These are phyloP conservation scores for Beris morrisii DNA, from an alignment of 2,888 invertebrate genomes.

Conservation along the genomic window DNA sequence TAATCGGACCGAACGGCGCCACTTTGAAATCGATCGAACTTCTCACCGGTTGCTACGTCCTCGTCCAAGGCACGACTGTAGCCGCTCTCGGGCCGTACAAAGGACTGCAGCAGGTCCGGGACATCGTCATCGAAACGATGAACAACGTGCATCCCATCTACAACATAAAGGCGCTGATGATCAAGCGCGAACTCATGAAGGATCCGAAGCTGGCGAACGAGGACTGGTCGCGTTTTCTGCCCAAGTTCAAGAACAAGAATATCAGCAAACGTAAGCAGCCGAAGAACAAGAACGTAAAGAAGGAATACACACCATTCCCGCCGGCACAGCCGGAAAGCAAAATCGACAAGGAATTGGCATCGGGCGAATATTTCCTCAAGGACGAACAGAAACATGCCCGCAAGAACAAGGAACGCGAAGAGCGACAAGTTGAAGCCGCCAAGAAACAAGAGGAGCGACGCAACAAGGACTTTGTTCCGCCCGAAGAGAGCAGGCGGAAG, in stretches of 20 bases:
- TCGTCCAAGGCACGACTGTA: slow-evolving; percentile 97
- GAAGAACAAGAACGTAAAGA: slow-evolving; percentile 85
- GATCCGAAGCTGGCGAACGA: slow-evolving; percentile 90
- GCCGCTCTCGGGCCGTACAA: slow-evolving; percentile 94
- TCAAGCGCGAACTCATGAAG: slow-evolving; percentile 91
- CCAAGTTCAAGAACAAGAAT: slow-evolving; percentile 89
- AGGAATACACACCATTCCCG: slow-evolving; percentile 96
- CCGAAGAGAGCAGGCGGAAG: slow-evolving; percentile 60
- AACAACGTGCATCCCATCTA: slow-evolving; percentile 98
- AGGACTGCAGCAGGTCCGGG: slow-evolving; percentile 82
- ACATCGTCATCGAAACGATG: slow-evolving; percentile 96
- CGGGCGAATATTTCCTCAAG: slow-evolving; percentile 95
- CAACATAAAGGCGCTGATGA: slow-evolving; percentile 96
- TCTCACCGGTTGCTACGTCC: slow-evolving; percentile 92
- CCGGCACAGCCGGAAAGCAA: slow-evolving; percentile 92
- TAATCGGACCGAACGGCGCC: slow-evolving; percentile 97
- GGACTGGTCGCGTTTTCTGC: slow-evolving; percentile 96
- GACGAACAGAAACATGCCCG: slow-evolving; percentile 76
- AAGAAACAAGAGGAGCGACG: slow-evolving; percentile 75
- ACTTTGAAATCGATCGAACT: slow-evolving; percentile 96
- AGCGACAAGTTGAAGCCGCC: slow-evolving; percentile 74
- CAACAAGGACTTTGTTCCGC: slow-evolving; percentile 80
- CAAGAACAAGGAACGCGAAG: slow-evolving; percentile 72
- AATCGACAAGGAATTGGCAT: slow-evolving; percentile 88
- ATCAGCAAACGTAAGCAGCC: slow-evolving; percentile 86